Base-by-base conservation (phyloP, 2,113 vertebrate genomes). In the Chinchilla lanigera region DNA sequence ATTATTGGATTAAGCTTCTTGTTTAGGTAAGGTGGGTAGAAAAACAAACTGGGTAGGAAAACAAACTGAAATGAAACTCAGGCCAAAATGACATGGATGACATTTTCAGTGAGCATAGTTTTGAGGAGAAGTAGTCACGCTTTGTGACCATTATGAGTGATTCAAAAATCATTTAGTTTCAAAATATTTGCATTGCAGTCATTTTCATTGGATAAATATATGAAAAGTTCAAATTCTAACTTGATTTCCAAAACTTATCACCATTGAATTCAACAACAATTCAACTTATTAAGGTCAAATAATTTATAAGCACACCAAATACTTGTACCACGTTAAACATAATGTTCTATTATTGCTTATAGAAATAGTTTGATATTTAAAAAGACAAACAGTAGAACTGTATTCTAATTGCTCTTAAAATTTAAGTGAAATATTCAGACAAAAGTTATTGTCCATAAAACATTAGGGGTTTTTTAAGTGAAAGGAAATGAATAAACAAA, bases 11-110 rank as follows among this genome's bases (percentile, higher is more conserved):
- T 65, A 89, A 96, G 1, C 24, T 93, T 28, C 20, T 56, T 93
- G n/a, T 75, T 89, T 78, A 89, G 41, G 2, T 65, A 86, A 83
- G 26, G 75, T 3, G 16, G 56, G 63, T 75, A 92, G 54, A 86
- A 77, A 96, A 89, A 58, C 47, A 95, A 75, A 92, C 58, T 65
- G 13, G 56, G 63, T 75, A 92, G 54, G 84, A 77, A 96, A 89
- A 58, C 47, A 95, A 75, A 92, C 58, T 65, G 13, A 93, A 95
- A 52, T 56, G 26, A 92, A 95, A 87, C 38, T 88, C 56, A 38
- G 1, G 35, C 28, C 83, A 81, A 13, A 95, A 81, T 61, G 41
- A 69, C 60, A 65, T 38, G 22, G 61, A 38, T 81, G 54, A 52
- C 84, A 82, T 75, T 94, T 87, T 86, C 82, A 90, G 82, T 47